Evolutionary conservation across 2,113 vertebrate species (phyloP).

Genomic region (Motacilla alba): DNA sequence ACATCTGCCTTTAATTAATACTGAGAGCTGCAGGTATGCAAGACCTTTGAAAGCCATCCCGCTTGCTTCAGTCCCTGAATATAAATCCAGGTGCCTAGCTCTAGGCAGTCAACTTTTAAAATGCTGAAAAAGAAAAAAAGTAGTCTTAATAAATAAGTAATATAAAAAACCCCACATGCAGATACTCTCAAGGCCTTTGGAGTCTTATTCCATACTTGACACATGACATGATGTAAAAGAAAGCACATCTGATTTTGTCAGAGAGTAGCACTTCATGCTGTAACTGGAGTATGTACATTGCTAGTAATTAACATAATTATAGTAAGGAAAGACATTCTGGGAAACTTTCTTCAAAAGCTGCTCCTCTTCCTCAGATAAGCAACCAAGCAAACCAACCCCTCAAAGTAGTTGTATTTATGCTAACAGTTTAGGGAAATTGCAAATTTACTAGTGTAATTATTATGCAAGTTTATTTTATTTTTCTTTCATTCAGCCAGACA

Average conservation of each 20-base stretch:
- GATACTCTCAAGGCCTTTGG: neutral
- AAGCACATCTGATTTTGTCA: neutral
- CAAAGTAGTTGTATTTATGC: neutral
- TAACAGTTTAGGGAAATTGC: conserved; percentile 3
- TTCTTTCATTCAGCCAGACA: conserved; percentile 51
- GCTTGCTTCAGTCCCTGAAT: conserved; percentile 3
- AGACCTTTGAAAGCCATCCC: conserved; percentile 40
- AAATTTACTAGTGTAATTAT: conserved; percentile 14
- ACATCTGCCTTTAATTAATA: conserved; percentile 54
- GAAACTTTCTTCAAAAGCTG: neutral
- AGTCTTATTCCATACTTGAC: neutral
- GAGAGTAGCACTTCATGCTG: neutral
- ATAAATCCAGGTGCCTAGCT: conserved; percentile 44
- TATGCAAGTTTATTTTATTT: conserved; percentile 51
- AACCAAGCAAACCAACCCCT: neutral
- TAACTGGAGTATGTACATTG: neutral
- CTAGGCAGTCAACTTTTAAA: conserved; percentile 14
- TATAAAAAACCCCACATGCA: neutral
- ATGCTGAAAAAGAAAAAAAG: neutral
- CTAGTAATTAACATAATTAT: neutral
- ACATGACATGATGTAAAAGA: neutral
- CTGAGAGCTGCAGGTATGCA: neutral
- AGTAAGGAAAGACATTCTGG: neutral
- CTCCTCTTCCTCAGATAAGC: neutral
- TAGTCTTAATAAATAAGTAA: neutral